phyloP scores from a whole-genome alignment of 2,113 vertebrate species.

The Perca fluviatilis region DNA sequence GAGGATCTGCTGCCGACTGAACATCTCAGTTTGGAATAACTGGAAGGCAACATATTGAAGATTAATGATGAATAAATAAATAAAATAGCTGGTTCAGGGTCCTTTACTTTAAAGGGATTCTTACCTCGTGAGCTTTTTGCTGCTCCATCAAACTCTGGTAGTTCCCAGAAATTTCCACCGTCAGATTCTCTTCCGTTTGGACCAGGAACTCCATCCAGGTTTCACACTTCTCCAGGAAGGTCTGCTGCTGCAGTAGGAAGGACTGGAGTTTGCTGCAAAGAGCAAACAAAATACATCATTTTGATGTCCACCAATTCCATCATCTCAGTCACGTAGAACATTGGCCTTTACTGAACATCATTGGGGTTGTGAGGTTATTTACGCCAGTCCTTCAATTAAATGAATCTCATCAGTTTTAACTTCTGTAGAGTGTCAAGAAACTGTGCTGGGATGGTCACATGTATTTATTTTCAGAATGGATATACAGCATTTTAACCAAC shows the following conservation, averaged over 20 bases:
- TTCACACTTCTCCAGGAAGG: constrained; percentile 98
- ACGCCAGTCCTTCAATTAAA: not conserved
- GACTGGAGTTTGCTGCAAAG: constrained; percentile 94
- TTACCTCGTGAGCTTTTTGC: constrained; percentile 94
- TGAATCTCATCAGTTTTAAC: not conserved
- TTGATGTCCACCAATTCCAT: not conserved
- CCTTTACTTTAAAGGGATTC: not conserved
- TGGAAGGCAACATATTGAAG: constrained; percentile 60
- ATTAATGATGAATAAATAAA: not conserved
- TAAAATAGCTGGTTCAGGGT: not conserved
- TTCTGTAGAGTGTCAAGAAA: not conserved
- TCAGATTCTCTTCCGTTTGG: constrained; percentile 94
- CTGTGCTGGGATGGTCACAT: not conserved
- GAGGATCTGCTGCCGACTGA: constrained; percentile 98
- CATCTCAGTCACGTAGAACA: not conserved
- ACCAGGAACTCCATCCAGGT: constrained; percentile 99
- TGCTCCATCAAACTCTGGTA: constrained; percentile 94
- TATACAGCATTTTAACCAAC: not conserved
- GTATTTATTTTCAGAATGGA: not conserved
- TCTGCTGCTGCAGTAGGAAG: constrained; percentile 95
- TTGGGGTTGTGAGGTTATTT: too few relatives aligned
- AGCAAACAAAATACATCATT: not conserved
- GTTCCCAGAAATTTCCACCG: constrained; percentile 96
- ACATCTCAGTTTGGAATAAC: constrained; percentile 99
- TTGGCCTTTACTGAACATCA: not conserved